Evolutionary conservation across 2,113 vertebrate genomes (phyloP).

Genomic region (Pan troglodytes): DNA sequence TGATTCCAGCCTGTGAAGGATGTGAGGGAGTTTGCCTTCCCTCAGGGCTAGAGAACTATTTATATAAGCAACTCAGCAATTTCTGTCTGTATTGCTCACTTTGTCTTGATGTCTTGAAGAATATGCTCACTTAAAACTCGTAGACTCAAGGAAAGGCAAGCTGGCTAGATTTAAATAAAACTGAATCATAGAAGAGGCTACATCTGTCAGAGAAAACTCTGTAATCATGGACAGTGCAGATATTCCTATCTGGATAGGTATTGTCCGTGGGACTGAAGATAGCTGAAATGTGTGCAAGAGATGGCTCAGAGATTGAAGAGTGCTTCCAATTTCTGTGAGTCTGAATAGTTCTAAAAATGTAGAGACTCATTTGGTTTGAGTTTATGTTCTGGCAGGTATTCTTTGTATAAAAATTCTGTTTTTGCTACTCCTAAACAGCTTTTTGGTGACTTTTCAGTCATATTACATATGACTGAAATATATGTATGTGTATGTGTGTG

Average conservation of each 20-base stretch:
- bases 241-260: not conserved
- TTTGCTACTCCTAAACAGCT: not conserved
- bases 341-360: not conserved
- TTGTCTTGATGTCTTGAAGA: slow-evolving; percentile 15
- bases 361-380: not conserved
- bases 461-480: not conserved
- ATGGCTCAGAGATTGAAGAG: not conserved
- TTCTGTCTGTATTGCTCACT: not conserved
- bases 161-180: not conserved
- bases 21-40: not conserved
- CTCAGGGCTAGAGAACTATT: not conserved
- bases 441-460: not conserved
- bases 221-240: not conserved
- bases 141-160: not conserved
- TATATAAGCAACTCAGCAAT: not conserved
- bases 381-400: slow-evolving; percentile 39
- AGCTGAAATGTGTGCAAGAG: not conserved
- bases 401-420: not conserved
- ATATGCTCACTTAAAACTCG: not conserved
- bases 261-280: not conserved
- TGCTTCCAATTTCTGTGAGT: not conserved
- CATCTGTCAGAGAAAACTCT: not conserved
- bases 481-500: too few species aligned
- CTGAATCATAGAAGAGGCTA: not conserved
- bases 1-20: not conserved